Evolutionary conservation across 2,888 invertebrate species (phyloP).

Genomic region (Drosophila bunnanda): DNA sequence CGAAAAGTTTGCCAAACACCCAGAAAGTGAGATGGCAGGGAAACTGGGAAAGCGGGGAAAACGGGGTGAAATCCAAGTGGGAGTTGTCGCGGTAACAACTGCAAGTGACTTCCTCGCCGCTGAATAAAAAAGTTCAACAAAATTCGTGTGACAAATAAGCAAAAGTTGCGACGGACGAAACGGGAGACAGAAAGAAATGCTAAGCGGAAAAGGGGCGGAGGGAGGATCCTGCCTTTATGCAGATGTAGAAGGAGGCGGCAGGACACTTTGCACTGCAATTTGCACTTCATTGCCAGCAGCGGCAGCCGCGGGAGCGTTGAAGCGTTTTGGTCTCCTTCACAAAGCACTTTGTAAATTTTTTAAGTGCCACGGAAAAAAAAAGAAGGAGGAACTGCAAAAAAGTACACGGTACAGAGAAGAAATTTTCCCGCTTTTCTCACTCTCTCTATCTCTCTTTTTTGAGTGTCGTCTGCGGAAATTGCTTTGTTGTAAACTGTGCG

Average conservation of each 20-base stretch:
- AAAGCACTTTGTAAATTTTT: constrained; percentile 76
- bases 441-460: constrained; percentile 10
- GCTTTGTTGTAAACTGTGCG: constrained; percentile 58
- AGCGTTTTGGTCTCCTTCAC: constrained; percentile 56
- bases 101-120: constrained; percentile 59
- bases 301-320: constrained; percentile 53
- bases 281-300: constrained; percentile 75
- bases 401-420: constrained; percentile 9
- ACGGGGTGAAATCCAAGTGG: neutral
- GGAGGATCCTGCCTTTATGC: constrained; percentile 5
- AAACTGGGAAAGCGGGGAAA: neutral
- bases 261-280: constrained; percentile 76
- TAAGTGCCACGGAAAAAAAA: constrained; percentile 70
- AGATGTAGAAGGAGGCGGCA: constrained; percentile 29
- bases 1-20: constrained; percentile 59
- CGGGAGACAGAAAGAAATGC: constrained; percentile 13
- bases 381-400: constrained; percentile 6
- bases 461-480: constrained; percentile 54
- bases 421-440: constrained; percentile 2
- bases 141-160: constrained; percentile 71
- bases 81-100: constrained; percentile 45
- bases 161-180: constrained; percentile 61
- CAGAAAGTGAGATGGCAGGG: constrained; percentile 15
- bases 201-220: constrained; percentile 5
- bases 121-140: constrained; percentile 44